phyloP scores from a whole-genome alignment of 2,797 vertebrate species.

The Notolabrus celidotus region DNA sequence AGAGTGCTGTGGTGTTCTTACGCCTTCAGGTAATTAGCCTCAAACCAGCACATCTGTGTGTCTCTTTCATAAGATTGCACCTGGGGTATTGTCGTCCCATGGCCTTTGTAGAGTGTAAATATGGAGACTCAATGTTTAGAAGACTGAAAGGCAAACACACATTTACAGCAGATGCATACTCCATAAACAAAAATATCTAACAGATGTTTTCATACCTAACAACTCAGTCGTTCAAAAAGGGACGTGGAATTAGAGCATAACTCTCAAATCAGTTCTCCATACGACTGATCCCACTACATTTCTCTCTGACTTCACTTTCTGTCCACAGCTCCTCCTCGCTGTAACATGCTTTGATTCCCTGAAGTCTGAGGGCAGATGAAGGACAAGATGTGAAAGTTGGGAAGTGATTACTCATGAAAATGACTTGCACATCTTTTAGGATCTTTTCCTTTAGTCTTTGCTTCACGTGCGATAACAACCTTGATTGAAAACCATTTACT shows the following conservation, averaged over 20 bases:
- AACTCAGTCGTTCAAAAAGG: conserved; percentile 1
- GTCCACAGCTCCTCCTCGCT: conserved; percentile 10
- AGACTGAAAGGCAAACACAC: conserved; percentile 1
- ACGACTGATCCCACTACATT: conserved; percentile 20
- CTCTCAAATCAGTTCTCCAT: conserved; percentile 20
- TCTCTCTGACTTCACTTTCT: conserved; percentile 10
- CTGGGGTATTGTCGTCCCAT: conserved; percentile 7
- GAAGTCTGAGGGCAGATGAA: conserved; percentile 4
- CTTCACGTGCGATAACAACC: not conserved
- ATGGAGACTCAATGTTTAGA: conserved; percentile 7
- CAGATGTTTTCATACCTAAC: not conserved
- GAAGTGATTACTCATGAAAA: conserved; percentile 22
- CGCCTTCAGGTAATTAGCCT: conserved; percentile 19
- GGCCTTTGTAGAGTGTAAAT: conserved; percentile 15
- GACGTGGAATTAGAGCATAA: conserved; percentile 3
- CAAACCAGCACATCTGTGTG: conserved; percentile 24
- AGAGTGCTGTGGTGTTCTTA: conserved; percentile 14
- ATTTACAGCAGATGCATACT: conserved; percentile 1
- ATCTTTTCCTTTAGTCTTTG: conserved; percentile 6
- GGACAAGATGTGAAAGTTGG: not conserved
- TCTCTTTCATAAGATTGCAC: conserved; percentile 31
- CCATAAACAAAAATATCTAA: not conserved
- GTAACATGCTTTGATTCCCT: conserved; percentile 7
- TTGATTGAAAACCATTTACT: conserved; percentile 2
- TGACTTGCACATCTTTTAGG: conserved; percentile 3